A percentile compares a stretch with the other conserved stretches of the same genome.
Evolutionary conservation across 2,113 vertebrate genomes (phyloP).

Genomic region (Isurus oxyrinchus): DNA sequence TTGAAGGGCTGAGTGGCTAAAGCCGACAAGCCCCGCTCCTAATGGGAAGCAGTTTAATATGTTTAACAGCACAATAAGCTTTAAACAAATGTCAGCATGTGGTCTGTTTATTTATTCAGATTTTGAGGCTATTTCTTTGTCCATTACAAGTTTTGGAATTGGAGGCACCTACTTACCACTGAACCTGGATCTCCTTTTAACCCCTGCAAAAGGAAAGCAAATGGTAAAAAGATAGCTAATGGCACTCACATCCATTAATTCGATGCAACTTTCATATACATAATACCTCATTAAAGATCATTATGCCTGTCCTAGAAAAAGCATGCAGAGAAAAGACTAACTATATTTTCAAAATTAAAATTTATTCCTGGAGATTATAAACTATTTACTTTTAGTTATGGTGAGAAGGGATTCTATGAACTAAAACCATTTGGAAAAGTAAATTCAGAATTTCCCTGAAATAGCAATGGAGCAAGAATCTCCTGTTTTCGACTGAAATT

Average conservation of each 20-base stretch:
- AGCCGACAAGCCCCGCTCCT: background rate
- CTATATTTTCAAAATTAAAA: background rate
- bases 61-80: background rate
- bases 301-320: background rate
- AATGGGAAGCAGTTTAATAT: background rate
- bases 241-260: slow-evolving; percentile 29
- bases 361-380: background rate
- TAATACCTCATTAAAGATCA: background rate
- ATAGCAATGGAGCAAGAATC: background rate
- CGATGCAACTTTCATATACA: background rate
- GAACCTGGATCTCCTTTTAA: slow-evolving; percentile 85
- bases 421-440: background rate
- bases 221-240: slow-evolving; percentile 39
- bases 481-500: background rate
- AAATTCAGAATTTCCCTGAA: background rate
- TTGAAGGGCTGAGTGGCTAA: too few species aligned
- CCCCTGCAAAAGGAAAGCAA: slow-evolving; percentile 61
- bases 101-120: background rate
- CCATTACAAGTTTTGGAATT: background rate
- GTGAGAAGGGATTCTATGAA: background rate
- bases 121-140: background rate
- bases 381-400: background rate
- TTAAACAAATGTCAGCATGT: background rate
- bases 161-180: slow-evolving; percentile 61
- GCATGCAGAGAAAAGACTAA: background rate